phyloP scores from a whole-genome alignment of 35 echinoderm and acorn worm species.

The Heliocidaris tuberculata region DNA sequence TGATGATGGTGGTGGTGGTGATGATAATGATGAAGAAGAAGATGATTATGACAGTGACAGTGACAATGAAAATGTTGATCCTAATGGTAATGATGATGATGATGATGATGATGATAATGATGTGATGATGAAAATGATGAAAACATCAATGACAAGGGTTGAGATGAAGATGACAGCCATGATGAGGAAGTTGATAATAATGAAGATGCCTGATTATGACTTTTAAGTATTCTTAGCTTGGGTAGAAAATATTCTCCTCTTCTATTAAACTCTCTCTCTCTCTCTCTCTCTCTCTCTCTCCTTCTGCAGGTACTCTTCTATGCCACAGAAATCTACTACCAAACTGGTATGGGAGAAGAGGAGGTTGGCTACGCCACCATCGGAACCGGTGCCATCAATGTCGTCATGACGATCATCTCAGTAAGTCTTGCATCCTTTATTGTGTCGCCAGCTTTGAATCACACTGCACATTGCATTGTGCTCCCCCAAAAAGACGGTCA shows the following conservation, averaged over 20 bases:
- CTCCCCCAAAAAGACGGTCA: neutral
- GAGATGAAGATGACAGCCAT: neutral
- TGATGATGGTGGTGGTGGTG: neutral
- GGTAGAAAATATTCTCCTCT: neutral
- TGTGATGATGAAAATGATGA: neutral
- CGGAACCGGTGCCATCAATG: slow-evolving; percentile 78
- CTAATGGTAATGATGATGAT: neutral
- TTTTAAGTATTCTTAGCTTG: neutral
- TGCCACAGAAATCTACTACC: slow-evolving; percentile 78
- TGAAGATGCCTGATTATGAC: neutral
- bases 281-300: neutral
- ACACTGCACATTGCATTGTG: neutral
- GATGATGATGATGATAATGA: slow-evolving; percentile 3
- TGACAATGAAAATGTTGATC: neutral
- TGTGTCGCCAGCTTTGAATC: neutral
- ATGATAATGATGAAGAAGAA: neutral
- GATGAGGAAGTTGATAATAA: neutral
- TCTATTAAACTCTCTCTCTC: neutral
- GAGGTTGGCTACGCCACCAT: slow-evolving; percentile 75
- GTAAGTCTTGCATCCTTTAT: slow-evolving; percentile 62
- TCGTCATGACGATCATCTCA: slow-evolving; percentile 88
- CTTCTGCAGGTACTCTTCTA: slow-evolving; percentile 82
- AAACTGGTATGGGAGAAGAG: slow-evolving; percentile 69
- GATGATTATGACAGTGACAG: neutral
- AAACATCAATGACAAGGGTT: neutral